Evolutionary conservation across 2,888 invertebrate species (phyloP).

Genomic region (Tricholauxania praeusta): DNA sequence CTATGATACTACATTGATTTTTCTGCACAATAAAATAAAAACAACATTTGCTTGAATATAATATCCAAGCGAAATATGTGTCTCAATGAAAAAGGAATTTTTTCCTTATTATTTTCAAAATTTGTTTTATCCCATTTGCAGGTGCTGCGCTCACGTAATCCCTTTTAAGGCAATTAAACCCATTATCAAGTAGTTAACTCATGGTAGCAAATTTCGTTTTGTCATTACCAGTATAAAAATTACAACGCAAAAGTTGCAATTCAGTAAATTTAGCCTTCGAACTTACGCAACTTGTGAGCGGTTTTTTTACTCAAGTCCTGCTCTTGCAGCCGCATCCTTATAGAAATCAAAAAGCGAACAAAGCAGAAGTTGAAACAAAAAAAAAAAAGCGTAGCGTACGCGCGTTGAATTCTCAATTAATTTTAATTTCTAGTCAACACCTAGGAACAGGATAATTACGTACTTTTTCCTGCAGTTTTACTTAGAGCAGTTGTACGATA

Average conservation of each 20-base stretch:
- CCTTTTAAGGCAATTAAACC: slow-evolving; percentile 62
- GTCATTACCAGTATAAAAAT: not conserved
- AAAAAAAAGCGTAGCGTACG: slow-evolving; percentile 48
- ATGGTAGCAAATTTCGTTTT: not conserved
- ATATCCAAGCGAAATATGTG: no score
- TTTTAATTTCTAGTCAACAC: slow-evolving; percentile 65
- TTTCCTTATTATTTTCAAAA: not conserved
- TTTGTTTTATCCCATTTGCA: slow-evolving; percentile 46
- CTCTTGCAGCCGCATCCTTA: no score
- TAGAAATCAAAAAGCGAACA: no score
- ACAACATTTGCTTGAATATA: no score
- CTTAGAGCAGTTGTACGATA: no score
- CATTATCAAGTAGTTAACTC: slow-evolving; percentile 52
- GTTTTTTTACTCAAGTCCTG: no score
- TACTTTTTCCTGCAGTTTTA: slow-evolving; percentile 5
- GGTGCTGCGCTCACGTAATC: slow-evolving; percentile 55
- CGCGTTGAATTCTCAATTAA: slow-evolving; percentile 62
- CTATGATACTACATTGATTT: no score
- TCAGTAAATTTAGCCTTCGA: slow-evolving; percentile 11
- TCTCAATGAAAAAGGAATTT: not conserved
- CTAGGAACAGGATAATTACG: slow-evolving; percentile 46
- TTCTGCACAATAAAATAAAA: no score
- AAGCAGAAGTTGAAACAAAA: not conserved
- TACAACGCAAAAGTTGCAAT: slow-evolving; percentile 17
- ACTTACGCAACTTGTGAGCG: not conserved